Conservation (phyloP, 2,113 vertebrate species). For the Aplodontia rufa region DNA sequence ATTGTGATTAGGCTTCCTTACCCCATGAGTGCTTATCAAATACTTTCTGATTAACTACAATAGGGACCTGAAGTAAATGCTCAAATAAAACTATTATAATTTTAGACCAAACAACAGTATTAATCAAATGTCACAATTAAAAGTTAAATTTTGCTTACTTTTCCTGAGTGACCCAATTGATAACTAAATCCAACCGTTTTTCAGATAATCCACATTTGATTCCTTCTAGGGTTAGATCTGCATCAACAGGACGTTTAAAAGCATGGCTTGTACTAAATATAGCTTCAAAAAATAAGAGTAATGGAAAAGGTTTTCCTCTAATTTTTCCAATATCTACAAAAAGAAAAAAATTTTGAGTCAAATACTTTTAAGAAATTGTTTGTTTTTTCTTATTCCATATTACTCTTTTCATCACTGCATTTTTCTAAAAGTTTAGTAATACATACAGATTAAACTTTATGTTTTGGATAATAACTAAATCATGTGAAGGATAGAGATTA, state of each 20-base stretch:
- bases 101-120: constrained; percentile 42
- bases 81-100: constrained; percentile 46
- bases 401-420: not conserved
- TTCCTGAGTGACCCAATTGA: constrained; percentile 84
- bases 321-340: constrained; percentile 78
- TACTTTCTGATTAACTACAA: not conserved
- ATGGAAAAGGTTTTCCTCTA: constrained; percentile 79
- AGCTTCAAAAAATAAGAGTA: constrained; percentile 85
- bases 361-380: constrained; percentile 27
- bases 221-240: constrained; percentile 82
- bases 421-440: constrained; percentile 39
- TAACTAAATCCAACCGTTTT: constrained; percentile 82
- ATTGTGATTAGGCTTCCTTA: not conserved
- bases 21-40: not conserved
- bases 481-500: not conserved
- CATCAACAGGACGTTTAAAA: constrained; percentile 70
- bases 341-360: constrained; percentile 49
- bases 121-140: constrained; percentile 53
- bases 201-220: constrained; percentile 82
- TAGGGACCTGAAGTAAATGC: not conserved
- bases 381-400: constrained; percentile 23
- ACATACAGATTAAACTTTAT: not conserved
- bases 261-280: constrained; percentile 80
- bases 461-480: constrained; percentile 26
- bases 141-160: constrained; percentile 81